Evolutionary conservation across 1,140 invertebrate genomes (phyloP), one percentile per base, ranked within the genome.

Genomic region (Cydia amplana): DNA sequence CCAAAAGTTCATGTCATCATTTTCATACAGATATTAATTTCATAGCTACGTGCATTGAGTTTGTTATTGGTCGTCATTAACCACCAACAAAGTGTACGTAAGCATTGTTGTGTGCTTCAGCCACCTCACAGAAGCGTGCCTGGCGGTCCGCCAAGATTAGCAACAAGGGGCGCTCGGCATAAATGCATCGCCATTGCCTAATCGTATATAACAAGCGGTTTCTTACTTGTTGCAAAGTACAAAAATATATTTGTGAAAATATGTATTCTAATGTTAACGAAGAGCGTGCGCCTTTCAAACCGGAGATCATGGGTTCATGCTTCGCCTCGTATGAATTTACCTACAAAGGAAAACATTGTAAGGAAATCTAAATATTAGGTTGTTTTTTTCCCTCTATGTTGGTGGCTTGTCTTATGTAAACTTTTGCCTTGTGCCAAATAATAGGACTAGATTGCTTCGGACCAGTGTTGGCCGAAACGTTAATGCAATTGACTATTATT

Each of bases 201-300:
- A 75, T 65, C 32, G 16, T 73, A n/a, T n/a, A n/a, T n/a, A 73
- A 43, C 51, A 25, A 55, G 20, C 23, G n/a, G 76, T 46, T 46
- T 14, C 74, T 70, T 80, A 80, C 63, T 80, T 78, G 75, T 80
- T 82, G 76, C 79, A 77, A 78, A 51, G 43, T 46, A 16, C 43
- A 10, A 18, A 18, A n/a, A 51, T 51, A 51, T 51, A 18, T 51
- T 51, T 18, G 49, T 18, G 49, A 51, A 18, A n/a, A 51, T n/a
- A 51, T 16, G 5, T 18, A 51, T 51, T 51, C 14, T 46, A 46
- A 46, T 46, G 7, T 46, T 46, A 46, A 46, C 14, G 14, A 14
- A 46, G 43, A 46, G 14, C 43, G 2, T 16, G 12, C 12, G 43
- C 4, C 10, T 16, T 46, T 12, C 14, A 40, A 40, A 40, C 9